Evolutionary conservation across 1,140 invertebrate species (phyloP), one percentile per base, ranked within the genome.

Genomic region (Drosophila ohnishii): DNA sequence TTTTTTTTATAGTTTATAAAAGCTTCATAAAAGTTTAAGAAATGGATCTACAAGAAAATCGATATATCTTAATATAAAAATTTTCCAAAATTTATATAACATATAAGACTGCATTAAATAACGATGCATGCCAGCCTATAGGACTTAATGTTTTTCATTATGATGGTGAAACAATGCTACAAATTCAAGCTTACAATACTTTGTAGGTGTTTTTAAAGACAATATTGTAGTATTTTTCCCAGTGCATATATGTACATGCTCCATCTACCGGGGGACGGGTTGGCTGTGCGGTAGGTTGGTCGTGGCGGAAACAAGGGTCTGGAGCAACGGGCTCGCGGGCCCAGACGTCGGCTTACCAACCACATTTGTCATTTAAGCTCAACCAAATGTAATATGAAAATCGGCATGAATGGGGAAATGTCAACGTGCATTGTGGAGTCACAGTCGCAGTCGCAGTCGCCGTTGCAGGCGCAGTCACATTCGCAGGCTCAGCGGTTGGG

Each of bases 321-420:
- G 51, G 51, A 55, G 51, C 34, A 37, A 55, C 51, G 51, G 51
- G 51, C 51, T 55, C 51, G 61, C 60, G 48, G 57, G 51, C 75
- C 80, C 80, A 83, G 80, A 84, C 80, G 76, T 83, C 72, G 76
- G 80, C 80, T 84, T 83, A 83, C 80, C 80, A 60, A 85, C 81
- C 82, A 85, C 78, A 85, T 85, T 85, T 85, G 82, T 85, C 81
- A 85, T 85, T 85, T 85, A 85, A 85, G 82, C 77, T 78, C 82
- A 85, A 75, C 81, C 81, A 85, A 85, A 85, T 85, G 82, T 85
- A 85, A 85, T 85, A 85, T 85, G 82, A 85, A 85, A 85, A 85
- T 85, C 77, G 81, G 77, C 77, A 80, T 85, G 80, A 80, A 73
- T 77, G 81, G 63, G 63, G 67, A 85, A 84, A 84, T 84, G 80